phyloP scores from a whole-genome alignment of 1,140 invertebrate genomes.

The Drosophila trapezifrons region DNA sequence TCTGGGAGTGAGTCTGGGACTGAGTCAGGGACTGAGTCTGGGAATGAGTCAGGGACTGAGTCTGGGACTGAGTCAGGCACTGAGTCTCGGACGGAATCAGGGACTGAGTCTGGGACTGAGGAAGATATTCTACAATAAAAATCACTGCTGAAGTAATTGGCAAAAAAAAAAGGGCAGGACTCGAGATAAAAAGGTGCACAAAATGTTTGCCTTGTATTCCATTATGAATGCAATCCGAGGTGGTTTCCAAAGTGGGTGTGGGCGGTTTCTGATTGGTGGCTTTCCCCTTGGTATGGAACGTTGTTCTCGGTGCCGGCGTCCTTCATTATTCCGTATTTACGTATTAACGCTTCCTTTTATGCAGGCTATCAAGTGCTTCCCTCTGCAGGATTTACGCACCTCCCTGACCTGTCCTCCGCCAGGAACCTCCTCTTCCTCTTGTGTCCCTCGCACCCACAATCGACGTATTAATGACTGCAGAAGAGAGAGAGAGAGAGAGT shows the following conservation, averaged over 20 bases:
- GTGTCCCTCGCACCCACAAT: conserved; percentile 8
- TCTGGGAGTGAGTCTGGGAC: too few species aligned
- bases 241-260: conserved; percentile 12
- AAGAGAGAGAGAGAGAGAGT: neutral
- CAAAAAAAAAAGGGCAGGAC: neutral
- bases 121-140: conserved; percentile 10
- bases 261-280: neutral
- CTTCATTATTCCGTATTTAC: conserved; percentile 68
- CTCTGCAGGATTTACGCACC: conserved; percentile 21
- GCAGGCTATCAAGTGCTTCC: conserved; percentile 49
- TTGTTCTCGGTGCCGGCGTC: neutral
- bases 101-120: too few species aligned
- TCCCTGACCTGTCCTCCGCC: conserved; percentile 2
- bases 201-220: conserved; percentile 66
- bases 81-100: too few species aligned
- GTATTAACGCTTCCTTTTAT: conserved; percentile 68
- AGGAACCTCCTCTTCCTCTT: neutral
- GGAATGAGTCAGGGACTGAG: too few species aligned
- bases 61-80: too few species aligned
- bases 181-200: conserved; percentile 22
- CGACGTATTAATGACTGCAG: conserved; percentile 31
- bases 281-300: neutral
- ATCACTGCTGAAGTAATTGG: conserved; percentile 37
- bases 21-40: too few species aligned
- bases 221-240: conserved; percentile 67